Conservation (phyloP, 2,797 vertebrate genomes). For the Aulostomus chinensis region DNA sequence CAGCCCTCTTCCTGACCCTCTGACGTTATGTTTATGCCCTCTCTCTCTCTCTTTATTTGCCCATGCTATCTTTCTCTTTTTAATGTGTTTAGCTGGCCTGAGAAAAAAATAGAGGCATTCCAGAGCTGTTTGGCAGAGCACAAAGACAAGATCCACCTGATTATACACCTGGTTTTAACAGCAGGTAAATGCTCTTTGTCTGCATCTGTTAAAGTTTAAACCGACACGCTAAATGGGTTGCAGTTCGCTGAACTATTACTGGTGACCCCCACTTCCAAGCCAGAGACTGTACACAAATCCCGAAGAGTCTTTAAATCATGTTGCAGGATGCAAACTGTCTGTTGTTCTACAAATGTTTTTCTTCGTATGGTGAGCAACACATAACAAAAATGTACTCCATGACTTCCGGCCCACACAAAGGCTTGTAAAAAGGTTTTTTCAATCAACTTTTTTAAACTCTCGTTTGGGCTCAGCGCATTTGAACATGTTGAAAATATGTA, state of each 20-base stretch:
- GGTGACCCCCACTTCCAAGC: too few species aligned
- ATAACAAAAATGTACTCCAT: too few species aligned
- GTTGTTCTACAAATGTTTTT: too few species aligned
- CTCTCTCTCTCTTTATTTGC: constrained; percentile 2
- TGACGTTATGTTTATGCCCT: constrained; percentile 10
- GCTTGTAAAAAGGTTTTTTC: too few species aligned
- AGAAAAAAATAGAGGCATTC: constrained; percentile 45
- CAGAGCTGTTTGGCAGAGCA: constrained; percentile 26
- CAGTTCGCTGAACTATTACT: not conserved
- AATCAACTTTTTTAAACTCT: too few species aligned
- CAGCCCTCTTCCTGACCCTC: not conserved
- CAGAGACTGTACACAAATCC: too few species aligned
- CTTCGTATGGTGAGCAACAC: too few species aligned
- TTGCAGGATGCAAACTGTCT: too few species aligned
- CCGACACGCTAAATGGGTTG: not conserved
- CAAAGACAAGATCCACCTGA: constrained; percentile 27
- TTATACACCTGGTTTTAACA: constrained; percentile 31
- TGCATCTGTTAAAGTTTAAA: constrained; percentile 30
- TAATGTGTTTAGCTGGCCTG: constrained; percentile 37
- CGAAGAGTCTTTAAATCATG: too few species aligned
- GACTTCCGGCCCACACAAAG: too few species aligned
- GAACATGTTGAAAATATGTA: too few species aligned
- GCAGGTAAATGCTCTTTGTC: constrained; percentile 47
- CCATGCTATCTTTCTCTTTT: not conserved
- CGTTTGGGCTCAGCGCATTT: too few species aligned